Base-by-base conservation (phyloP, 2,888 invertebrate species). In the Drosophila nr. perissopoda region DNA sequence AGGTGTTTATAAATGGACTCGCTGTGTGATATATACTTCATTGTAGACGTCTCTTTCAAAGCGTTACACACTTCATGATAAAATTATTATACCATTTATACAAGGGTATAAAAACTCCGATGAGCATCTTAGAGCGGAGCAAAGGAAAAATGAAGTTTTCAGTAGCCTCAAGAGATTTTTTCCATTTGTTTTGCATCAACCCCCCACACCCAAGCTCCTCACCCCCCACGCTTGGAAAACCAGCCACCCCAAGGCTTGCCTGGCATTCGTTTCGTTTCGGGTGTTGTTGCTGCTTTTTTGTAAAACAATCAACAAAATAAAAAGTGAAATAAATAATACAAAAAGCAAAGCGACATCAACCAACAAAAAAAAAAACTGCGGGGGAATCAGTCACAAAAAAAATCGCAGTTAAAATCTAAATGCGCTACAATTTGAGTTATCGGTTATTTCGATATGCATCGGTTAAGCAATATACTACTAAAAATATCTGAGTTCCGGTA, bases 81-180 rank as follows among this genome's bases (percentile, higher is more conserved):
- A 8, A 46, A 7, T 16, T 46, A 21, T 16, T 25, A 25, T 16
- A 46, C 16, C 16, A 46, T 25, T 8, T n/a, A n/a, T 16, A 16
- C 4, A 46, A 21, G 46, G 21, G 21, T 46, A 46, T 46, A 16
- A 8, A 7, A 25, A 10, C 18, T 27, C n/a, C 7, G 27, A 27
- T n/a, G 33, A 52, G 29, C 31, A 11, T 52, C 21, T 13, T 8
- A 25, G 25, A 52, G 11, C 11, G 25, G 1, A 18, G 40, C 25
- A 46, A 46, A 74, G 46, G 70, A 53, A 31, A 64, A 67, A 60
- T 64, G 65, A 87, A 88, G 78, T 87, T 87, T 89, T 83, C 83
- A 89, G 89, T 88, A 88, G 87, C 87, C 87, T 87, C 89, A 29
- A 83, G 87, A 87, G 87, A 88, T 88, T 87, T 87, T 70, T 67